Conservation (phyloP, 2,113 vertebrate species). For the Ameiurus melas region DNA sequence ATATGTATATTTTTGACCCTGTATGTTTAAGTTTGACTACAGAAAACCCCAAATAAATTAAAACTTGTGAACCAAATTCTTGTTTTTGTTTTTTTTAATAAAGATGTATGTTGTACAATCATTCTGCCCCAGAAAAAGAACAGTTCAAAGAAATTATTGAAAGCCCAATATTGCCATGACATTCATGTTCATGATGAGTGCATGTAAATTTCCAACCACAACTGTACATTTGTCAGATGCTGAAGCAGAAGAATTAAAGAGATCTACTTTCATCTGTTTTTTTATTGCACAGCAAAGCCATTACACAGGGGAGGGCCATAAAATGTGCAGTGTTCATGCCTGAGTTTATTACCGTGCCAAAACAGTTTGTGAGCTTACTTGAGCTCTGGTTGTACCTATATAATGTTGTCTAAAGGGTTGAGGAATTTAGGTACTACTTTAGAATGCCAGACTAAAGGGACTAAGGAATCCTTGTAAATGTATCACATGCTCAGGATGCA, state of each 20-base stretch:
- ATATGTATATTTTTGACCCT: too few species aligned
- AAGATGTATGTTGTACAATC: too few species aligned
- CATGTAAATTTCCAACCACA: too few species aligned
- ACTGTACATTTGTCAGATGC: not conserved
- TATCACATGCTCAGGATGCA: not conserved
- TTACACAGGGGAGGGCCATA: not conserved
- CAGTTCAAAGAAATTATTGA: too few species aligned
- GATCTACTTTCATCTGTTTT: slow-evolving; percentile 8
- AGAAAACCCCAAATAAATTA: too few species aligned
- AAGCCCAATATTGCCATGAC: too few species aligned
- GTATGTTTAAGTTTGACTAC: too few species aligned
- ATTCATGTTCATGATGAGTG: too few species aligned
- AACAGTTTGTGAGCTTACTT: not conserved
- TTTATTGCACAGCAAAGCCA: not conserved
- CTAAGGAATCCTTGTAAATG: not conserved
- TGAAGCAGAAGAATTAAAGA: not conserved
- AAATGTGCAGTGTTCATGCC: not conserved
- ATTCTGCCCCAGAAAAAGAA: too few species aligned
- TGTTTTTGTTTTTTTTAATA: too few species aligned
- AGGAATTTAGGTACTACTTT: not conserved
- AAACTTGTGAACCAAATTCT: too few species aligned
- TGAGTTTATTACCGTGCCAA: slow-evolving; percentile 3
- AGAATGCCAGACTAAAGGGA: not conserved
- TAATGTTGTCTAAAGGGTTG: not conserved
- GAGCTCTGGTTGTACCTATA: not conserved